phyloP scores from a whole-genome alignment of 2,113 vertebrate genomes.

The Pithys albifrons region DNA sequence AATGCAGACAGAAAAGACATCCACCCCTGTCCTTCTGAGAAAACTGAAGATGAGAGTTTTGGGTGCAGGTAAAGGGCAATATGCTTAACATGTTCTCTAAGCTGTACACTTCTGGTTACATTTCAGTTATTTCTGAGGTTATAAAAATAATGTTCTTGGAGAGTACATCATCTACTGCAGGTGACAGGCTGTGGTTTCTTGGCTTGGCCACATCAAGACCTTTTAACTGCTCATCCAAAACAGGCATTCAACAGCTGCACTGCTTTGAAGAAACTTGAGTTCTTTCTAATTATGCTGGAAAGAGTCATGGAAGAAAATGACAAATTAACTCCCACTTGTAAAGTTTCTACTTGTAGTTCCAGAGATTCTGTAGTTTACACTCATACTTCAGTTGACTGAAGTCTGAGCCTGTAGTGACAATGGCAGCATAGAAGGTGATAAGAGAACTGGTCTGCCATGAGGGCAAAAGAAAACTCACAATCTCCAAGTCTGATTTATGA shows the following conservation, averaged over 20 bases:
- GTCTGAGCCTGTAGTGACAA: not conserved
- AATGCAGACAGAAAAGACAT: not conserved
- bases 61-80: not conserved
- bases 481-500: not conserved
- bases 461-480: not conserved
- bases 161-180: not conserved
- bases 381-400: not conserved
- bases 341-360: not conserved
- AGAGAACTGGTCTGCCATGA: not conserved
- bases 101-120: not conserved
- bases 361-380: not conserved
- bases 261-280: not conserved
- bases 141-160: not conserved
- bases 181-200: not conserved
- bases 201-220: not conserved
- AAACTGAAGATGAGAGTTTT: not conserved
- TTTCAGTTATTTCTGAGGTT: not conserved
- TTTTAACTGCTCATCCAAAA: not conserved
- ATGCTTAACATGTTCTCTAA: not conserved
- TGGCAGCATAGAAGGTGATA: not conserved
- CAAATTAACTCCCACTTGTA: not conserved
- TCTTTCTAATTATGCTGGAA: not conserved
- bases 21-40: not conserved
- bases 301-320: not conserved
- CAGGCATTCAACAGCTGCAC: not conserved